A percentile compares a stretch with the other conserved stretches of the same genome.
phyloP scores from a whole-genome alignment of 2,797 vertebrate species.

The Neosalanx taihuensis region DNA sequence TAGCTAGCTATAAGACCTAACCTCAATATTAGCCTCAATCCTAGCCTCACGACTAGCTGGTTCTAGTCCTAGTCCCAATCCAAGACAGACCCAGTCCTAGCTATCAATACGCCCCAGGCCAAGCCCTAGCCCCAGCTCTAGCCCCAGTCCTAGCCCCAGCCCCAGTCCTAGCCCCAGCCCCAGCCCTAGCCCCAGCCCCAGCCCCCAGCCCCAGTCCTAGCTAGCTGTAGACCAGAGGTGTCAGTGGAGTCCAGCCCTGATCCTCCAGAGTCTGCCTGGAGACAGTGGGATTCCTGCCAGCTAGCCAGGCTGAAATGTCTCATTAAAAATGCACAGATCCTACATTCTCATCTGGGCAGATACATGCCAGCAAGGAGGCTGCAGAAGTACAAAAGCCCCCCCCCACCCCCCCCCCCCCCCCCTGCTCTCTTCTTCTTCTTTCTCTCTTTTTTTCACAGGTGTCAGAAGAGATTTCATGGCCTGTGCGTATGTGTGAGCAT shows the following conservation, averaged over 20 bases:
- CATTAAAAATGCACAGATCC: slow-evolving; percentile 19
- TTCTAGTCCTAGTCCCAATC: too few relatives aligned
- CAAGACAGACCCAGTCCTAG: neutral
- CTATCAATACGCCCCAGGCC: too few relatives aligned
- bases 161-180: neutral
- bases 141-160: neutral
- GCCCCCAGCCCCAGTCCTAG: neutral
- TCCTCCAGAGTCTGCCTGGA: neutral
- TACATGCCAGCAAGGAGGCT: slow-evolving; percentile 30
- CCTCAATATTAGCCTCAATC: too few relatives aligned
- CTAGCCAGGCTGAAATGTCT: slow-evolving; percentile 22
- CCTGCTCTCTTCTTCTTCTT: slow-evolving; percentile 38
- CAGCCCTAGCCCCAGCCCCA: neutral
- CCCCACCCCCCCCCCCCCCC: slow-evolving; percentile 5
- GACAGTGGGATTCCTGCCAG: neutral
- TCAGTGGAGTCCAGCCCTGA: neutral
- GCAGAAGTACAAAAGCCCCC: slow-evolving; percentile 48
- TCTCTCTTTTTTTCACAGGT: slow-evolving; percentile 54
- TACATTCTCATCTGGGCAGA: slow-evolving; percentile 31
- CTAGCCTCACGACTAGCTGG: too few relatives aligned
- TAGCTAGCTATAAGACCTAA: too few relatives aligned
- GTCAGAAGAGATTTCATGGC: slow-evolving; percentile 75
- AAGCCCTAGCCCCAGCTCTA: neutral
- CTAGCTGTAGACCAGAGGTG: neutral
- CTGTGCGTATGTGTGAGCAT: slow-evolving; percentile 65